Evolutionary conservation across 2,888 invertebrate genomes (phyloP).

Genomic region (Aleiodes alternator): DNA sequence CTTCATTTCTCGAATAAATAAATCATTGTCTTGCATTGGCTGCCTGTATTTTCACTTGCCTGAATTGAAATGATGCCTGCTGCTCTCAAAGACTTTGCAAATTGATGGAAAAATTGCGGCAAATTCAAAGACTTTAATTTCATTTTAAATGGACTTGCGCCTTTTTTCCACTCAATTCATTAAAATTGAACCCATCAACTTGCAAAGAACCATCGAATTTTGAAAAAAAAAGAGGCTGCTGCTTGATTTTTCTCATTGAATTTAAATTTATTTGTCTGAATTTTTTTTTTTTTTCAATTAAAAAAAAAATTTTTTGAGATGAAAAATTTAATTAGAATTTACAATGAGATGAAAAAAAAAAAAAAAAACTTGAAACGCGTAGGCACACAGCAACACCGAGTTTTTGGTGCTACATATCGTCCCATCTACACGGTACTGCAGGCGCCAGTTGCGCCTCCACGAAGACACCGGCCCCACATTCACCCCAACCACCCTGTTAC

Average conservation of each 20-base stretch:
- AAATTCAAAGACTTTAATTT: neutral
- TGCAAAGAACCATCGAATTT: neutral
- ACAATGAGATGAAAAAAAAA: constrained; percentile 34
- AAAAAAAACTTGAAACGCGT: constrained; percentile 55
- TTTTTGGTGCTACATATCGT: constrained; percentile 75
- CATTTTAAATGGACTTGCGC: no score
- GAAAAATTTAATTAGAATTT: constrained; percentile 23
- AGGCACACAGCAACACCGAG: constrained; percentile 73
- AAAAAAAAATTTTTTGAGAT: neutral
- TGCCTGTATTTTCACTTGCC: constrained; percentile 27
- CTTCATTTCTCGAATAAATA: neutral
- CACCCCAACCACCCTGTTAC: constrained; percentile 55
- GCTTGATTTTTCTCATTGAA: constrained; percentile 16
- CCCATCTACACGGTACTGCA: constrained; percentile 71
- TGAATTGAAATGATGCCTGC: constrained; percentile 30
- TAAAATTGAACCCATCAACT: constrained; percentile 16
- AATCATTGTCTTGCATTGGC: constrained; percentile 32
- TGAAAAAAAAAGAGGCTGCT: neutral
- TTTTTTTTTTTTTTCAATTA: neutral
- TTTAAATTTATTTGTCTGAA: neutral
- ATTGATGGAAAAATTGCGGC: neutral
- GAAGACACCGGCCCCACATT: constrained; percentile 70
- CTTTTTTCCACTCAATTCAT: neutral
- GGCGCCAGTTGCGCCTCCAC: constrained; percentile 71
- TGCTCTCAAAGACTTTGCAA: constrained; percentile 1